phyloP scores from a whole-genome alignment of 2,113 vertebrate species.

The Aplodontia rufa region DNA sequence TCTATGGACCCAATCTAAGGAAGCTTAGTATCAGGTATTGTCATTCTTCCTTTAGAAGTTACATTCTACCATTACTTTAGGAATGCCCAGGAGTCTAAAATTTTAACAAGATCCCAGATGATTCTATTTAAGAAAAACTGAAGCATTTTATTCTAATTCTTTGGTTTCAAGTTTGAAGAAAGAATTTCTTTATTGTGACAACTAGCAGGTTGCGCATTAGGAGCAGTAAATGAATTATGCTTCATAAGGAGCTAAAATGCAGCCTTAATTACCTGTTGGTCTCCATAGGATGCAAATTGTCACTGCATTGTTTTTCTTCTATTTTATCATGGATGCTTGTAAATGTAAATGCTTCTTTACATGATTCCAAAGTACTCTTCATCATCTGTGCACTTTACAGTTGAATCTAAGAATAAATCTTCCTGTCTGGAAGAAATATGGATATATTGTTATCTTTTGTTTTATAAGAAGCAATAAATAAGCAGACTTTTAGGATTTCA shows the following conservation, averaged over 20 bases:
- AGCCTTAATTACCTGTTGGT: neutral
- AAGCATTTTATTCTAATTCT: neutral
- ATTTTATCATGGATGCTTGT: neutral
- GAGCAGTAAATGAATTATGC: neutral
- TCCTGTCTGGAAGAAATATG: neutral
- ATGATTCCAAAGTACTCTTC: neutral
- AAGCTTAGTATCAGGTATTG: neutral
- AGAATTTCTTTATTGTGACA: neutral
- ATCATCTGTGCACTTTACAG: neutral
- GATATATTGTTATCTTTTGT: neutral
- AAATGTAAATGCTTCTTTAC: neutral
- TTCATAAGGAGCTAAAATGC: neutral
- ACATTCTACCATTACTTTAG: neutral
- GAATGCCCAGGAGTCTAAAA: neutral
- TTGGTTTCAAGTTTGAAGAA: conserved; percentile 17
- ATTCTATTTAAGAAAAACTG: neutral
- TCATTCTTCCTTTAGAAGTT: neutral
- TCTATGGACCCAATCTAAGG: neutral
- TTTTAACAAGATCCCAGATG: neutral
- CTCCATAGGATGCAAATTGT: neutral
- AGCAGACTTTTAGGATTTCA: neutral
- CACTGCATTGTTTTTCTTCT: neutral
- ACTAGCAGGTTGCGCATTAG: neutral
- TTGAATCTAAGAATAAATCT: neutral
- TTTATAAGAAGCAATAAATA: neutral